A percentile compares a stretch with the other conserved stretches of the same genome.
Conservation (phyloP, 2,797 vertebrate species). For the Kryptopterus vitreolus region DNA sequence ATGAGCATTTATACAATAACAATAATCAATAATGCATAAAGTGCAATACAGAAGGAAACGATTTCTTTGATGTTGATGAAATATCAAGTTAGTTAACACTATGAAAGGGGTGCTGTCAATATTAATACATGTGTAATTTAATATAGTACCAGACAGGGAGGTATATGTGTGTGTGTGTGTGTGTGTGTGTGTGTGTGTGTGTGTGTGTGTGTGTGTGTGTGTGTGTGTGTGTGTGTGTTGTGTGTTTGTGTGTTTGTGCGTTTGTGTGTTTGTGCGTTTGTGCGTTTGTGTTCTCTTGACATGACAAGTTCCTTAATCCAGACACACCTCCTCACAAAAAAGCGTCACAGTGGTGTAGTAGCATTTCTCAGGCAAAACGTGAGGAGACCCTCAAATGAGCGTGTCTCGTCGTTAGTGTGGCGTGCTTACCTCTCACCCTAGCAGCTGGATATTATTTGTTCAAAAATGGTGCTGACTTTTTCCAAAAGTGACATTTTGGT, state of each 20-base stretch:
- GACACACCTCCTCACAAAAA: conserved; percentile 31
- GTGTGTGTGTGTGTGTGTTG: conserved; percentile 42
- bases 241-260: not conserved
- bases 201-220: conserved; percentile 27
- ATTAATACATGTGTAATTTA: conserved; percentile 21
- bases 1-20: conserved; percentile 73
- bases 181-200: conserved; percentile 1
- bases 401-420: conserved; percentile 15
- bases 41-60: conserved; percentile 77
- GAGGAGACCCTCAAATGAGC: conserved; percentile 11
- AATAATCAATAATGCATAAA: conserved; percentile 76
- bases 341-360: conserved; percentile 13
- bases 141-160: conserved; percentile 46
- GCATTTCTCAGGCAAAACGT: conserved; percentile 40
- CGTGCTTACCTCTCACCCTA: conserved; percentile 21
- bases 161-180: conserved; percentile 12
- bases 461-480: conserved; percentile 19
- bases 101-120: conserved; percentile 66
- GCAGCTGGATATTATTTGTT: conserved; percentile 37
- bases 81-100: conserved; percentile 58
- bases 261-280: not conserved
- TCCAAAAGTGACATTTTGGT: not conserved
- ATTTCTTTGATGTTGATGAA: conserved; percentile 63
- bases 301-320: conserved; percentile 15
- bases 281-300: conserved; percentile 25